Evolutionary conservation across 2,113 vertebrate species (phyloP), one percentile per base, ranked within the genome.

Genomic region (Gallinago undulata): DNA sequence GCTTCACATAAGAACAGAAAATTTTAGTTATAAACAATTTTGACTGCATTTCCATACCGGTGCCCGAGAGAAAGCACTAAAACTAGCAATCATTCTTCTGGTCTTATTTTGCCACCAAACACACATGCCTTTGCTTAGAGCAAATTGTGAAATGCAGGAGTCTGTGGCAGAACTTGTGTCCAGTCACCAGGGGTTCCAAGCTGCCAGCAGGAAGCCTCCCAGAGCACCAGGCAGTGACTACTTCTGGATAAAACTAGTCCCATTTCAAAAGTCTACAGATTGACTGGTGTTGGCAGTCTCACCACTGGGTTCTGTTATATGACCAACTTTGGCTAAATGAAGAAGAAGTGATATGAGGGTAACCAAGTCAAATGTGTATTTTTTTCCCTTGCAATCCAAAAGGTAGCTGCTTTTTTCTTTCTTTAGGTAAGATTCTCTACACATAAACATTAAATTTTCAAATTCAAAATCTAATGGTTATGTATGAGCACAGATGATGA

Each of bases 351-450:
- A 83, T 35, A 83, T 2, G 18, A 48, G 9, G 30, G 60, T 82
- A 94, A 87, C 30, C 68, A 85, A 92, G 50, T 50, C 17, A 57
- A 91, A 50, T 10, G 6, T 47, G 10, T 55, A 8, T 1, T 22
- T 63, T 87, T 63, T 8, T 55, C 27, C 28, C 31, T 91, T 88
- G 28, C 43, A 87, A 66, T 80, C 82, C 89, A 96, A 96, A 97
- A 94, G 88, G 96, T 96, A 96, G 94, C 95, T 95, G 93, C 94
- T 94, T 97, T 94, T 82, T 85, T 69, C 57, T 51, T 87, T 81
- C 67, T 91, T 80, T 57, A 94, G 72, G 10, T 56, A 87, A 73
- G 33, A 86, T 69, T 75, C 39, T 83, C 64, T 87, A 94, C 45
- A 55, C 51, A 92, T 82, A 95, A 88, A 45, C 73, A 96, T 68